Evolutionary conservation across 2,888 invertebrate genomes (phyloP).

Genomic region (Catocala fraxini): DNA sequence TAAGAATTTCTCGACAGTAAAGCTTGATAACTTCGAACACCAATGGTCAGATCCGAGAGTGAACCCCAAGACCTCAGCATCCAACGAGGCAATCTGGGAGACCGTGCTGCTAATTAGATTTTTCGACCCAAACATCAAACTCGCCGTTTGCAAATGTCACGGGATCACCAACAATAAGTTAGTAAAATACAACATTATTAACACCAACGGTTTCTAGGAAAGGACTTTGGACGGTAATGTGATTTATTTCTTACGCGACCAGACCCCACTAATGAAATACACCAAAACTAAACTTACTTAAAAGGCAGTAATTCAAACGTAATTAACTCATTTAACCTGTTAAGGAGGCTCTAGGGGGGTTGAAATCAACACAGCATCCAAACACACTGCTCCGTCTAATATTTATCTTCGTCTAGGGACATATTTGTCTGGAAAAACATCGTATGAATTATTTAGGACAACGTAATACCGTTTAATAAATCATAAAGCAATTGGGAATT

Average conservation of each 20-base stretch:
- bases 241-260: not conserved
- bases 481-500: constrained; percentile 37
- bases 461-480: constrained; percentile 27
- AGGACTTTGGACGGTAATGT: not conserved
- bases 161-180: too few species aligned
- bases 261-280: constrained; percentile 8
- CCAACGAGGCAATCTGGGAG: too few species aligned
- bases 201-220: constrained; percentile 1
- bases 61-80: too few species aligned
- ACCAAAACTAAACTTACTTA: constrained; percentile 12
- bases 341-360: constrained; percentile 38
- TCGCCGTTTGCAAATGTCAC: too few species aligned
- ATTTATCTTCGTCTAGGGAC: constrained; percentile 35
- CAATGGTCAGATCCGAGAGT: too few species aligned
- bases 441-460: too few species aligned
- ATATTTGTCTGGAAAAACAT: too few species aligned
- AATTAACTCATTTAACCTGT: constrained; percentile 52
- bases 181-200: too few species aligned
- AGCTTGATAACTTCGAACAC: too few species aligned
- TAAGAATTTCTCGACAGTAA: too few species aligned
- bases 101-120: too few species aligned
- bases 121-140: too few species aligned
- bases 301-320: constrained; percentile 42
- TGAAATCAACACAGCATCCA: constrained; percentile 50
- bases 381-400: constrained; percentile 22